These are phyloP conservation scores for Halocynthia aurantium DNA, from an alignment of 23 tunicate species.

Conservation along the genomic window DNA sequence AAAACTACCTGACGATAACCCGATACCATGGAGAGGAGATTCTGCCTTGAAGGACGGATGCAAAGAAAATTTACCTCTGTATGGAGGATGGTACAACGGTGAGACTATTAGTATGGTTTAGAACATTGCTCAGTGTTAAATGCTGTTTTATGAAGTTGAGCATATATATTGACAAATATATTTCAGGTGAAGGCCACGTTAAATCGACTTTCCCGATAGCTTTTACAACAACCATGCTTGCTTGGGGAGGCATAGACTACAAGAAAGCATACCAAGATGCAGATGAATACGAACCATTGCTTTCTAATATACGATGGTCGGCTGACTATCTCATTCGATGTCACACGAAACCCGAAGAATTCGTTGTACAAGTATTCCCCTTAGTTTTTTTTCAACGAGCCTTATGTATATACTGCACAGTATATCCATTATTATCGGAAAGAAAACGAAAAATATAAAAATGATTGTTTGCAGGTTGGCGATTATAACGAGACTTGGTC, in stretches of 20 bases:
- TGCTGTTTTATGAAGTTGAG: too few relatives aligned
- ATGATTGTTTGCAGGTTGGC: constrained; percentile 46
- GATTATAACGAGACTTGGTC: constrained; percentile 49
- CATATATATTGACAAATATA: not conserved
- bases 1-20: constrained; percentile 7
- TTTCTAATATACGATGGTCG: constrained; percentile 40
- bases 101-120: too few relatives aligned
- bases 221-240: constrained; percentile 58
- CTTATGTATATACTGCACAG: not conserved
- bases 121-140: too few relatives aligned
- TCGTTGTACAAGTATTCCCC: constrained; percentile 61
- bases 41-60: constrained; percentile 26
- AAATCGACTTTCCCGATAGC: constrained; percentile 70
- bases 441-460: not conserved
- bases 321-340: constrained; percentile 65
- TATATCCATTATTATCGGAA: not conserved
- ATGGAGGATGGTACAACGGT: constrained; percentile 24
- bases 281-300: constrained; percentile 31
- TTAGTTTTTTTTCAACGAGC: not conserved
- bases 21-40: constrained; percentile 29
- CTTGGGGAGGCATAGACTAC: constrained; percentile 88
- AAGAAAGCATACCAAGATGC: constrained; percentile 50
- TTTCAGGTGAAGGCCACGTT: constrained; percentile 70
- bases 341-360: constrained; percentile 19
- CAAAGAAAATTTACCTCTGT: not conserved